Evolutionary conservation across 2,113 vertebrate genomes (phyloP).

Genomic region (Heptranchias perlo): DNA sequence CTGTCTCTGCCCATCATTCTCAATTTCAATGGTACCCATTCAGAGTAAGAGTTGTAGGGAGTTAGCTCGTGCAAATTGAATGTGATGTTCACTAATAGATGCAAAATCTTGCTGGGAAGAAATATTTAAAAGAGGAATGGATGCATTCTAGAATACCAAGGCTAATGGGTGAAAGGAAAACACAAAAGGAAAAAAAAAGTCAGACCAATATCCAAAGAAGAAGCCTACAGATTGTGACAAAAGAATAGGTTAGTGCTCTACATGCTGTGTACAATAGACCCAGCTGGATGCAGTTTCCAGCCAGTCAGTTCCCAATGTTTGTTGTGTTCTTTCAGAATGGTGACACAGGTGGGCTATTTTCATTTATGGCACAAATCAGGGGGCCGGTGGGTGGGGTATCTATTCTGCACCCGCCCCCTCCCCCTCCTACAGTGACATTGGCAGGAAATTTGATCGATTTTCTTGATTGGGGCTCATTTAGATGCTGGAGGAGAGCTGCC

Average conservation of each 20-base stretch:
- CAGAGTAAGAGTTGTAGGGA: background rate
- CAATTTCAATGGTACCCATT: background rate
- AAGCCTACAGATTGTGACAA: background rate
- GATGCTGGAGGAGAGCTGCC: background rate
- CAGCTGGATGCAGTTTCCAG: background rate
- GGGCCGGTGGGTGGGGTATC: background rate
- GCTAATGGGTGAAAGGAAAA: background rate
- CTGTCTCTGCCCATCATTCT: constrained; percentile 1
- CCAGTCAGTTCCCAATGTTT: background rate
- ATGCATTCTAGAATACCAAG: background rate
- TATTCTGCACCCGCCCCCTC: no score
- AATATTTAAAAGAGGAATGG: background rate
- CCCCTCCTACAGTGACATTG: background rate
- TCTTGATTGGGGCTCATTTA: background rate
- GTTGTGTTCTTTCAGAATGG: background rate
- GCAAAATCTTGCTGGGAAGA: background rate
- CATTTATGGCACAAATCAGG: background rate
- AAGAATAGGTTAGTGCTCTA: background rate
- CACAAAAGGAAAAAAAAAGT: background rate
- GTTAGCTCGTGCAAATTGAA: background rate
- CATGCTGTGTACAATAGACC: background rate
- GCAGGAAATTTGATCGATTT: background rate
- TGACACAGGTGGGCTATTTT: background rate
- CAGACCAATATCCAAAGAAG: background rate
- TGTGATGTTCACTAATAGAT: background rate